These are phyloP conservation scores for Bombus balteatus DNA, from an alignment of 1,140 invertebrate species.

Conservation along the genomic window DNA sequence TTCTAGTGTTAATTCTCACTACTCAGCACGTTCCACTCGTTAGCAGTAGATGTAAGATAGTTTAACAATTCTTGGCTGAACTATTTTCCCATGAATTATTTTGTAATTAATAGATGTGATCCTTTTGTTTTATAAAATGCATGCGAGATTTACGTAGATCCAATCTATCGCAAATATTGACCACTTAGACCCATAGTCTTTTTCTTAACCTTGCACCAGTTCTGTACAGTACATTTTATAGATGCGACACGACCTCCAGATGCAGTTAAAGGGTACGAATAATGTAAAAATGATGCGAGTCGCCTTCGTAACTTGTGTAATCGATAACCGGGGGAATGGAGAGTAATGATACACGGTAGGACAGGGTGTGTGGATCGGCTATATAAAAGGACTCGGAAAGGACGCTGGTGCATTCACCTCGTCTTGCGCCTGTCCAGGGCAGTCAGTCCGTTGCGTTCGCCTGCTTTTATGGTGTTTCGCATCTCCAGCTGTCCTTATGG, in stretches of 20 bases:
- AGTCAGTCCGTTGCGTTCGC: constrained; percentile 22
- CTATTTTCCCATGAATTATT: too few species aligned
- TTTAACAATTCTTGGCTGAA: too few species aligned
- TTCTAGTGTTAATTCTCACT: too few species aligned
- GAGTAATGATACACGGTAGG: constrained; percentile 40
- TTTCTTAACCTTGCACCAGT: neutral
- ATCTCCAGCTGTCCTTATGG: constrained; percentile 20
- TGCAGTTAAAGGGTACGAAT: neutral
- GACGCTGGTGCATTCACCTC: constrained; percentile 53
- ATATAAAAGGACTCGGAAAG: constrained; percentile 54
- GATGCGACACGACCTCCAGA: neutral
- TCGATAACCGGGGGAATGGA: constrained; percentile 57
- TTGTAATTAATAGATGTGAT: too few species aligned
- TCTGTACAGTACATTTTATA: neutral
- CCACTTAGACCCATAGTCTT: neutral
- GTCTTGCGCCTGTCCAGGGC: constrained; percentile 11
- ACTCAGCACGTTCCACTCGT: too few species aligned
- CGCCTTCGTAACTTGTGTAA: constrained; percentile 36
- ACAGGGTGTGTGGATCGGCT: constrained; percentile 11
- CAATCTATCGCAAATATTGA: too few species aligned
- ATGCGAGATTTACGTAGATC: too few species aligned
- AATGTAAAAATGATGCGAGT: constrained; percentile 16
- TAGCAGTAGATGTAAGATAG: too few species aligned
- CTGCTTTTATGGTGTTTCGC: constrained; percentile 43
- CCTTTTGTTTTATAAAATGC: too few species aligned